A percentile compares a stretch with the other conserved stretches of the same genome.
Conservation (phyloP, 2,113 vertebrate species). For the Canis aureus region DNA sequence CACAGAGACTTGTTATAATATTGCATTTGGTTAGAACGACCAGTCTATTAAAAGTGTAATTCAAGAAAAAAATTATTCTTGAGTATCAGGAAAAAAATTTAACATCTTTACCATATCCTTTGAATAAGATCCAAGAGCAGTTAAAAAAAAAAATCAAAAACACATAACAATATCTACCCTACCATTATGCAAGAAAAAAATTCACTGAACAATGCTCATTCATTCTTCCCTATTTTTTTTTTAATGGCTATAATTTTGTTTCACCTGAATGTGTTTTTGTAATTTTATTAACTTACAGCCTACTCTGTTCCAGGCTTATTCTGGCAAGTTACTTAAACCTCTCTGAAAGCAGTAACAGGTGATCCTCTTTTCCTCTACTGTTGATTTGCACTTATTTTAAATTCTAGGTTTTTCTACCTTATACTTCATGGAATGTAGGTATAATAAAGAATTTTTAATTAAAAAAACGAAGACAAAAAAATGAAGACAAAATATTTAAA, state of each 20-base stretch:
- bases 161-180: not conserved
- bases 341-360: not conserved
- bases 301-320: not conserved
- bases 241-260: not conserved
- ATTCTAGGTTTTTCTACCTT: slow-evolving; percentile 33
- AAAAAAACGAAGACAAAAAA: not conserved
- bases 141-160: too few species aligned
- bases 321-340: not conserved
- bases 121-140: not conserved
- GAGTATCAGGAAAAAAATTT: not conserved
- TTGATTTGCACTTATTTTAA: not conserved
- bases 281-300: slow-evolving; percentile 9
- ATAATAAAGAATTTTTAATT: not conserved
- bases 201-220: not conserved
- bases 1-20: not conserved
- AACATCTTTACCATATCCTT: not conserved
- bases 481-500: slow-evolving; percentile 25
- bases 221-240: not conserved
- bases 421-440: not conserved
- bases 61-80: not conserved
- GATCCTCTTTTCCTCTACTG: not conserved
- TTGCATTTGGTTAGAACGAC: not conserved
- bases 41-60: not conserved
- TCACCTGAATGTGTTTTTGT: not conserved
- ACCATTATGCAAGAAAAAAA: not conserved